phyloP scores from a whole-genome alignment of 2,113 vertebrate genomes.

The Xenopus borealis region DNA sequence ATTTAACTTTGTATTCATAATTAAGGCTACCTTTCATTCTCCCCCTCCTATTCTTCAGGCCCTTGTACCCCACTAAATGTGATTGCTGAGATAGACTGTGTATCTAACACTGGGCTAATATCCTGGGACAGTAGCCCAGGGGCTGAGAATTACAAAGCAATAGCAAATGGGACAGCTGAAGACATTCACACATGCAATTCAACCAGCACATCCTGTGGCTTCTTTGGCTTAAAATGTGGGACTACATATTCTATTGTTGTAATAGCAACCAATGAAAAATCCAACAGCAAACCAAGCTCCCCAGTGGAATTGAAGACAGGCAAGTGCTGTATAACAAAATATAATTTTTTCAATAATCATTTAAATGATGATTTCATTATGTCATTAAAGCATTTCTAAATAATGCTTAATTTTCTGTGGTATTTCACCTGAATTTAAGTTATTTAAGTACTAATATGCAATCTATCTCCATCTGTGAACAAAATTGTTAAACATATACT shows the following conservation, averaged over 20 bases:
- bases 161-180: slow-evolving; percentile 53
- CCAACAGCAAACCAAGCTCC: neutral
- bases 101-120: slow-evolving; percentile 52
- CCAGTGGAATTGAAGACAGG: slow-evolving; percentile 7
- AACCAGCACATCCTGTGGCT: slow-evolving; percentile 57
- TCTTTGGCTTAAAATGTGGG: slow-evolving; percentile 62
- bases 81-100: slow-evolving; percentile 57
- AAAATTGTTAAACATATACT: too few relatives aligned
- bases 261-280: slow-evolving; percentile 20
- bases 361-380: too few relatives aligned
- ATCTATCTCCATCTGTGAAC: too few relatives aligned
- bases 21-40: too few relatives aligned
- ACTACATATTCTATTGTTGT: slow-evolving; percentile 58
- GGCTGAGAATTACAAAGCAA: slow-evolving; percentile 55
- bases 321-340: neutral
- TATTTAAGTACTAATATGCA: too few relatives aligned
- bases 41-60: neutral
- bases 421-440: too few relatives aligned
- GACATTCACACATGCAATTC: slow-evolving; percentile 53
- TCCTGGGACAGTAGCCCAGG: slow-evolving; percentile 59
- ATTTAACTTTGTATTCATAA: too few relatives aligned
- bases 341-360: too few relatives aligned
- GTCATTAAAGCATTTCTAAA: too few relatives aligned
- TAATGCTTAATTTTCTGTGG: too few relatives aligned
- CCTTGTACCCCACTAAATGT: slow-evolving; percentile 26